Evolutionary conservation across 1,140 invertebrate genomes (phyloP).

Genomic region (Caerostris extrusa): DNA sequence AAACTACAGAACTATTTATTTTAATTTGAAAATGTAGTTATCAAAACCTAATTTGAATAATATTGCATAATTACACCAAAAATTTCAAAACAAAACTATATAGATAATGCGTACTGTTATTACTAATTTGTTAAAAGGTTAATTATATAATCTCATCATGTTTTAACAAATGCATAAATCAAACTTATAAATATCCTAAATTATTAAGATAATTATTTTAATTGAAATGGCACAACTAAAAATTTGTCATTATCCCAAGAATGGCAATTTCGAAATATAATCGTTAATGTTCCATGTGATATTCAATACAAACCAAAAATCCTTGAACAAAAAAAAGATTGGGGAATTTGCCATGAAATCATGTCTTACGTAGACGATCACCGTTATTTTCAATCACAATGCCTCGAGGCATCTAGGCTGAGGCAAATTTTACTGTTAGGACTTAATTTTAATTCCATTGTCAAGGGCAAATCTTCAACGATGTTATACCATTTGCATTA

Average conservation of each 20-base stretch:
- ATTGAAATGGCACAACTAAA: neutral
- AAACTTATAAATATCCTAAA: neutral
- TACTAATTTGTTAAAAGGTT: neutral
- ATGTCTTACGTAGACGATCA: neutral
- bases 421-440: constrained; percentile 16
- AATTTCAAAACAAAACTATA: no score
- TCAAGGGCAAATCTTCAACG: constrained; percentile 1
- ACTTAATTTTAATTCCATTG: constrained; percentile 53
- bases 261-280: neutral
- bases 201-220: neutral
- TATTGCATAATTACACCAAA: no score
- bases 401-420: neutral
- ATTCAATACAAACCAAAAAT: neutral
- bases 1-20: no score
- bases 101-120: no score
- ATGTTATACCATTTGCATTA: neutral
- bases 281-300: neutral
- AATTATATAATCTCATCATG: neutral
- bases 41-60: no score
- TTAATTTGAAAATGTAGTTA: no score
- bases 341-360: neutral
- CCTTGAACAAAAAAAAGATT: neutral
- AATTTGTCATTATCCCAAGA: neutral
- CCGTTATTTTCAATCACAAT: neutral
- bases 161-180: neutral